These are phyloP conservation scores for Pomacea canaliculata DNA, from an alignment of 2,888 invertebrate genomes.

Conservation along the genomic window DNA sequence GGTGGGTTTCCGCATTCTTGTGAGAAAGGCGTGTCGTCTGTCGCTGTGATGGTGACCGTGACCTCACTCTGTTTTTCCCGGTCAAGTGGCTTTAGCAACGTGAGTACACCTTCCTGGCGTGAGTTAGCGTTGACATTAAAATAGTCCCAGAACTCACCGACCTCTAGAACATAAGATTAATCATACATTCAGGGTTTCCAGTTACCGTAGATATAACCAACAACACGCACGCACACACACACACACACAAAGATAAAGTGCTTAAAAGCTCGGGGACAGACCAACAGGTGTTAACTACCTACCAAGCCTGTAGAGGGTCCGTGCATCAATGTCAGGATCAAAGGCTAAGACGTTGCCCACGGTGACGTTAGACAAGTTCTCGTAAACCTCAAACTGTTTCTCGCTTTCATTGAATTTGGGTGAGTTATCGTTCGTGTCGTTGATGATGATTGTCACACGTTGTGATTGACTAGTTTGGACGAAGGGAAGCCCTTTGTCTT, in stretches of 20 bases:
- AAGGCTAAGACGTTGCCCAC: conserved; percentile 28
- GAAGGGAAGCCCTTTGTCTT: conserved; percentile 25
- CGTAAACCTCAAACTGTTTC: conserved; percentile 10
- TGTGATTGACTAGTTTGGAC: background rate
- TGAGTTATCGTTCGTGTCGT: conserved; percentile 29
- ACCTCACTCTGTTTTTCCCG: conserved; percentile 19
- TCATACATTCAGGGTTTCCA: too few relatives aligned
- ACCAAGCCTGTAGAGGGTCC: conserved; percentile 2
- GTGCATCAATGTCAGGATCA: conserved; percentile 20
- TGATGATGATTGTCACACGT: conserved; percentile 11
- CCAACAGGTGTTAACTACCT: too few relatives aligned
- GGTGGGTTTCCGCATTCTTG: background rate
- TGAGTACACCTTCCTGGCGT: conserved; percentile 15
- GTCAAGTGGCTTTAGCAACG: conserved; percentile 23
- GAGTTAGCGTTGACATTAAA: conserved; percentile 18
- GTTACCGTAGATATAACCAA: too few relatives aligned
- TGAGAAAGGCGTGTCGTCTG: background rate
- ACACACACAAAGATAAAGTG: too few relatives aligned
- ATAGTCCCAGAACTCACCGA: conserved; percentile 4
- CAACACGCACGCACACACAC: too few relatives aligned
- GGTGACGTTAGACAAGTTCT: background rate
- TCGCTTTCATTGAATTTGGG: conserved; percentile 20
- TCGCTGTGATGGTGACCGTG: conserved; percentile 15
- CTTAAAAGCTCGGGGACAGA: too few relatives aligned
- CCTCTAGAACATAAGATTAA: background rate